phyloP scores from a whole-genome alignment of 2,797 vertebrate genomes.

The Dendrocincla fuliginosa region DNA sequence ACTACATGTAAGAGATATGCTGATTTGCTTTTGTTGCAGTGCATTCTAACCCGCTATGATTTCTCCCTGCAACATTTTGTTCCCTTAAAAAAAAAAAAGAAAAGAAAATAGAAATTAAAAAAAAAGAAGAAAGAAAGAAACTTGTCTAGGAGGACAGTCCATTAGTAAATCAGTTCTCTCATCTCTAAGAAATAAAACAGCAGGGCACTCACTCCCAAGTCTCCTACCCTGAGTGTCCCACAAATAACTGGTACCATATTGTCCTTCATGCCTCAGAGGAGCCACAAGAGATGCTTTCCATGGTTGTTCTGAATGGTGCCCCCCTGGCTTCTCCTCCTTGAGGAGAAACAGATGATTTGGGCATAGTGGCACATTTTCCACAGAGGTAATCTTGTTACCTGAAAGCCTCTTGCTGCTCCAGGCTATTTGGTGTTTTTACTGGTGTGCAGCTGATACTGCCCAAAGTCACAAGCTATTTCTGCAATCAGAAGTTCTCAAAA shows the following conservation, averaged over 20 bases:
- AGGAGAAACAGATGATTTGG: not conserved
- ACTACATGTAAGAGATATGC: not conserved
- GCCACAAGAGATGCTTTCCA: not conserved
- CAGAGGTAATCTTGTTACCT: not conserved
- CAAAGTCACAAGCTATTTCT: not conserved
- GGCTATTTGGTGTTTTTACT: not conserved
- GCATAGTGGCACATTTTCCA: not conserved
- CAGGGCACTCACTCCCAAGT: not conserved
- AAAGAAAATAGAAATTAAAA: not conserved
- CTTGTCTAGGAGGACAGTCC: not conserved
- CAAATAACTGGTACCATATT: not conserved
- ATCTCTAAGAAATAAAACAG: not conserved
- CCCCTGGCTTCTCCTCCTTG: not conserved
- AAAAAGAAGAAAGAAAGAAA: not conserved
- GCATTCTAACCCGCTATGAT: fast-evolving
- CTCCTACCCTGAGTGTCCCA: not conserved
- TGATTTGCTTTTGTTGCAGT: not conserved
- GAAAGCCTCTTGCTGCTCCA: not conserved
- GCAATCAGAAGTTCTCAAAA: not conserved
- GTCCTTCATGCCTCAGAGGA: not conserved
- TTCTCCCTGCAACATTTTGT: not conserved
- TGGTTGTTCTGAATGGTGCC: not conserved
- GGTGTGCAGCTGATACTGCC: not conserved
- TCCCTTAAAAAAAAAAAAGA: not conserved
- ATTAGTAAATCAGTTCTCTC: not conserved